Percentiles rank a stretch among this genome's conserved stretches.
These are phyloP conservation scores for Psettodes erumei DNA, from an alignment of 2,113 vertebrate genomes.

Conservation along the genomic window DNA sequence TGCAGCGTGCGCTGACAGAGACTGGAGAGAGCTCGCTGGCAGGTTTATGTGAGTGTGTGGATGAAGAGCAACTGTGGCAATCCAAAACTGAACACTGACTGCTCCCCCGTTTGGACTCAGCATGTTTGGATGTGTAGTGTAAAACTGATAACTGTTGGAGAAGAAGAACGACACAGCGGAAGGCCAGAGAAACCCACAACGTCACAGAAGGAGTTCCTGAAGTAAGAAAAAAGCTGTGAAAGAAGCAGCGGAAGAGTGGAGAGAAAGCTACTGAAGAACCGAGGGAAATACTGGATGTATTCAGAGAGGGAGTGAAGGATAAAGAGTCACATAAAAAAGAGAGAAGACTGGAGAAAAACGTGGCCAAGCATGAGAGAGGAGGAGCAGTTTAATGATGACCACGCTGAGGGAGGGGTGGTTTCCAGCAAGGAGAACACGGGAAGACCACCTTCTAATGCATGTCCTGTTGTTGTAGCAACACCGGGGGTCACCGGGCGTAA, in stretches of 20 bases:
- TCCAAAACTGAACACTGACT: neutral
- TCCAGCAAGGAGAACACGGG: slow-evolving; percentile 84
- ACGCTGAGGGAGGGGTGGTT: slow-evolving; percentile 82
- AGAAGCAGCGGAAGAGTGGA: slow-evolving; percentile 1
- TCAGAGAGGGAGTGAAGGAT: slow-evolving; percentile 14
- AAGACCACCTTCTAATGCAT: slow-evolving; percentile 76
- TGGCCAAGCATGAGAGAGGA: slow-evolving; percentile 87
- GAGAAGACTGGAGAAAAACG: slow-evolving; percentile 36
- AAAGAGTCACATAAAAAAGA: slow-evolving; percentile 9
- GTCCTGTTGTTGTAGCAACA: slow-evolving; percentile 78
- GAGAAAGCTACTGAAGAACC: slow-evolving; percentile 1
- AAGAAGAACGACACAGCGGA: slow-evolving; percentile 34
- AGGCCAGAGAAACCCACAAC: slow-evolving; percentile 3
- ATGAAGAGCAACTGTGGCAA: slow-evolving; percentile 28
- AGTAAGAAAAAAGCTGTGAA: neutral
- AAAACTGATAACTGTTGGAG: slow-evolving; percentile 1
- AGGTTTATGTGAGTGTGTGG: slow-evolving; percentile 31
- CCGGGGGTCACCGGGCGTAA: slow-evolving; percentile 75
- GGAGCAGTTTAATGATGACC: slow-evolving; percentile 75
- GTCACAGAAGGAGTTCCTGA: slow-evolving; percentile 22
- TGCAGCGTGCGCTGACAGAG: slow-evolving; percentile 34
- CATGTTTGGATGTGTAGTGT: slow-evolving; percentile 18
- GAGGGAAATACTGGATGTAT: slow-evolving; percentile 12
- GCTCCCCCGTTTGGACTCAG: neutral
- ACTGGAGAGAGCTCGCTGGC: slow-evolving; percentile 9